Evolutionary conservation across 2,797 vertebrate genomes (phyloP).

Genomic region (Anguilla anguilla): DNA sequence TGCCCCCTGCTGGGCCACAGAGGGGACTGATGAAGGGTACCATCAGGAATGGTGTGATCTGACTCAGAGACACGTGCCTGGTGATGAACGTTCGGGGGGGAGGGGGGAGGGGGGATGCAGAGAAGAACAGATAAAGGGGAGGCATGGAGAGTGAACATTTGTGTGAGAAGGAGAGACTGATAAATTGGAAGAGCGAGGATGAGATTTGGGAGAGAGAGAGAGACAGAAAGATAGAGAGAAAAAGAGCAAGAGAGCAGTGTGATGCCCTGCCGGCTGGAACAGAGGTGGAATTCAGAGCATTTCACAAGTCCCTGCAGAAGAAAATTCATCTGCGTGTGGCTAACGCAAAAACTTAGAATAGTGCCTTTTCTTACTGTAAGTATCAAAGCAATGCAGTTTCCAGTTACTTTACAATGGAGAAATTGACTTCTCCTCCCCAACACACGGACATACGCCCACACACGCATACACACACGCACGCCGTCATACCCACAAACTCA

Average conservation of each 20-base stretch:
- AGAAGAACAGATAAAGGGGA: not conserved
- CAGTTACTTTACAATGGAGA: not conserved
- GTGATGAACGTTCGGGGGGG: not conserved
- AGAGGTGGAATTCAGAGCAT: conserved; percentile 18
- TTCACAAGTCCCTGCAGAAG: conserved; percentile 32
- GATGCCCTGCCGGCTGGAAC: not conserved
- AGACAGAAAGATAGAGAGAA: not conserved
- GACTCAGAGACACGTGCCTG: not conserved
- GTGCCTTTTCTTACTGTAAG: not conserved
- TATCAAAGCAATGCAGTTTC: not conserved
- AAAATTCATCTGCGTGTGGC: conserved; percentile 26
- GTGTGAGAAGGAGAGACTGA: not conserved
- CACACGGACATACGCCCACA: not conserved
- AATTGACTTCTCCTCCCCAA: not conserved
- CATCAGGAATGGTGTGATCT: not conserved
- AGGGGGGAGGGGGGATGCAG: not conserved
- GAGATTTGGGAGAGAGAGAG: not conserved
- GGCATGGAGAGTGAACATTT: not conserved
- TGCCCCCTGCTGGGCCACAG: not conserved
- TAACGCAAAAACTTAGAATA: not conserved
- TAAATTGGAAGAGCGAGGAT: conserved; percentile 8
- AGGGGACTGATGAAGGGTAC: not conserved
- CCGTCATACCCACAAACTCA: not conserved
- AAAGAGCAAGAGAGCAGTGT: not conserved
- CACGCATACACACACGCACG: not conserved